Conservation (phyloP, 2,113 vertebrate genomes). For the Trochalopteron elliotii region DNA sequence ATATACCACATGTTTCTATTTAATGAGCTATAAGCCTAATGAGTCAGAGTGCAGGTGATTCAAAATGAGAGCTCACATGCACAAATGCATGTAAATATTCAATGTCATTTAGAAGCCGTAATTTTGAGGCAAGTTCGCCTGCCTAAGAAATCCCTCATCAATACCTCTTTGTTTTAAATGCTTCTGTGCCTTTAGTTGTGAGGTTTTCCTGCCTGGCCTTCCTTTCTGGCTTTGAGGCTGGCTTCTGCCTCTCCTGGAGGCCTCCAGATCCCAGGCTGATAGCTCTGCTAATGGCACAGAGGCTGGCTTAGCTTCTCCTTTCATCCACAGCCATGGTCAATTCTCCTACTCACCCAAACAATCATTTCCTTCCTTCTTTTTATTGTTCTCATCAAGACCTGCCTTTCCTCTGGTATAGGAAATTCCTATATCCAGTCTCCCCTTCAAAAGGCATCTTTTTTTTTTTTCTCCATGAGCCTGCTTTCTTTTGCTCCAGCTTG, state of each 20-base stretch:
- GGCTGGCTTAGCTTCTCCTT: background rate
- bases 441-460: background rate
- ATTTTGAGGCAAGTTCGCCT: background rate
- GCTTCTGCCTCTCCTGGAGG: background rate
- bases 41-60: background rate
- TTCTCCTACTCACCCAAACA: constrained; percentile 14
- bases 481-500: background rate
- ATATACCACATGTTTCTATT: background rate
- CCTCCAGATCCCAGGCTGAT: background rate
- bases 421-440: constrained; percentile 9
- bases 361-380: constrained; percentile 42
- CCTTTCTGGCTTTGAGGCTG: background rate
- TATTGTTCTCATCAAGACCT: constrained; percentile 45
- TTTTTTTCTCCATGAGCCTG: background rate
- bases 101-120: background rate
- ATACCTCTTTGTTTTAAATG: background rate
- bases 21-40: background rate
- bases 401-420: constrained; percentile 43
- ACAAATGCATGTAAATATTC: background rate
- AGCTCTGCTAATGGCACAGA: background rate
- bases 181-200: background rate
- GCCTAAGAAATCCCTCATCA: background rate
- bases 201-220: background rate
- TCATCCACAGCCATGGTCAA: background rate
- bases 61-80: background rate